phyloP scores from a whole-genome alignment of 2,113 vertebrate species.

The Crotalus viridis region DNA sequence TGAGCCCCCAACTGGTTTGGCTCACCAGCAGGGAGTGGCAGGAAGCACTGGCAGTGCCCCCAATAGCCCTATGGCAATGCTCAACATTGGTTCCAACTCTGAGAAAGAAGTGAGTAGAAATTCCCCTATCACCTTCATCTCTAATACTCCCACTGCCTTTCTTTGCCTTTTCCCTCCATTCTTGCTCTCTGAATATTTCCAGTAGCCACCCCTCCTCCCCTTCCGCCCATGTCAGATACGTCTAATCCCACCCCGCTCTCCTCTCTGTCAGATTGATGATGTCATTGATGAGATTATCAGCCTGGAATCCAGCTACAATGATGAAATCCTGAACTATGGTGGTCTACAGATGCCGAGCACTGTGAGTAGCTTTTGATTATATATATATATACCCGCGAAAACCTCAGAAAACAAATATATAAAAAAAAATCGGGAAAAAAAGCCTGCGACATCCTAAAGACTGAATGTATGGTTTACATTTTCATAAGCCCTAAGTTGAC shows the following conservation, averaged over 20 bases:
- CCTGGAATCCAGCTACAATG: constrained; percentile 90
- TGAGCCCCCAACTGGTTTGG: constrained; percentile 65
- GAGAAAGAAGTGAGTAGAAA: constrained; percentile 80
- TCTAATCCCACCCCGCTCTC: not conserved
- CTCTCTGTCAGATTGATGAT: constrained; percentile 79
- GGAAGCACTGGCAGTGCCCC: constrained; percentile 72
- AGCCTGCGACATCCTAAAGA: not conserved
- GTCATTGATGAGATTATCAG: constrained; percentile 93
- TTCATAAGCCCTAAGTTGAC: not conserved
- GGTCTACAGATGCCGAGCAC: constrained; percentile 85
- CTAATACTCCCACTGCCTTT: not conserved
- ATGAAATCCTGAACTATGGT: constrained; percentile 84
- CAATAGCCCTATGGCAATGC: constrained; percentile 86
- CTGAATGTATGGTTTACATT: not conserved
- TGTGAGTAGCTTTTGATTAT: constrained; percentile 57
- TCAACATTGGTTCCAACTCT: constrained; percentile 82
- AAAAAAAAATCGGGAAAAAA: not conserved
- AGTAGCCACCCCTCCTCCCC: not conserved
- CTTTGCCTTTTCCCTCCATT: not conserved
- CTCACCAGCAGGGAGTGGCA: constrained; percentile 67
- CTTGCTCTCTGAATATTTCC: not conserved
- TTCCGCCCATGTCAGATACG: too few relatives aligned
- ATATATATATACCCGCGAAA: not conserved
- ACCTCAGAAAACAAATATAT: too few relatives aligned
- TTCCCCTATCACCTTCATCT: not conserved